Evolutionary conservation across 2,113 vertebrate genomes (phyloP), one percentile per base, ranked within the genome.

Genomic region (Myiozetetes cayanensis): DNA sequence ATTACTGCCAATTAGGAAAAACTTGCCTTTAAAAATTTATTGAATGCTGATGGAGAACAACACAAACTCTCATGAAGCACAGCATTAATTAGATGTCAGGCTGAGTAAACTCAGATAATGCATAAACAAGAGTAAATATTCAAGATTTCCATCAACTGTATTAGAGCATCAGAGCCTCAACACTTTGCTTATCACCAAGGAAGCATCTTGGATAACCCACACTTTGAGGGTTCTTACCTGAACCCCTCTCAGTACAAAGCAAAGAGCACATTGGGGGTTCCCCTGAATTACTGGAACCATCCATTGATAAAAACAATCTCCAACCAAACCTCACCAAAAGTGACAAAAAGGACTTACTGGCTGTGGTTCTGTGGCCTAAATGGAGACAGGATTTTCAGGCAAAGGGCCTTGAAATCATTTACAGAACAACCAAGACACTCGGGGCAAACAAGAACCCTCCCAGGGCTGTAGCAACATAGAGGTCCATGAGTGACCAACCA

Each of bases 1-100:
- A 52, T 82, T 96, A 67, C 61, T 92, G 77, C 49, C 85, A 93
- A 93, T 95, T 95, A 96, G 72, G 72, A 94, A 87, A 93, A 55
- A 66, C 41, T 86, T 74, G 55, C 46, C 43, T 90, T 94, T 70
- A 89, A 86, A 90, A 59, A 75, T 67, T n/a, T 85, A 94, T 84
- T 80, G 71, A 87, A 91, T 39, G 59, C 55, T 92, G 82, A 91
- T 77, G 65, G 90, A 94, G 35, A 93, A 62, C 27, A 73, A 37
- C 68, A 85, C 84, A 66, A 85, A 88, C 39, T 84, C 49, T 33
- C 70, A 68, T 1, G 2, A 86, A 89, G 49, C 31, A 27, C 65
- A 82, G 25, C 47, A 94, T 89, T 75, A 78, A 85, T 96, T 89
- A 91, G 61, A 81, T 70, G 44, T 63, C 37, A 55, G 59, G 47